phyloP scores from a whole-genome alignment of 2,888 invertebrate species.

The Ischnura elegans region DNA sequence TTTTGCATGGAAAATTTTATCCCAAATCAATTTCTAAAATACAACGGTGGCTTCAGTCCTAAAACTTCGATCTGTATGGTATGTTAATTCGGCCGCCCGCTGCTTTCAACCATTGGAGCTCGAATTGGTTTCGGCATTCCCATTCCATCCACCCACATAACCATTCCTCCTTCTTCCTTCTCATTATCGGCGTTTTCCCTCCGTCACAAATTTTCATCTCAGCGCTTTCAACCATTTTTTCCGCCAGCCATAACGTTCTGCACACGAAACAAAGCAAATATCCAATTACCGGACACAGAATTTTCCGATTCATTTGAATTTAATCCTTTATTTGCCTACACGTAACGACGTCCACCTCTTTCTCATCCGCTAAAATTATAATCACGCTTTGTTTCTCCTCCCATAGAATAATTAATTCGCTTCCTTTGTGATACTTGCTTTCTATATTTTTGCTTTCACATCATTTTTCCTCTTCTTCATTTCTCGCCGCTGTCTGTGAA shows the following conservation, averaged over 20 bases:
- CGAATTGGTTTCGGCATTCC: not conserved
- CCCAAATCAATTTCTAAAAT: not conserved
- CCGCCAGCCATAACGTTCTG: not conserved
- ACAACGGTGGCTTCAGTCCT: not conserved
- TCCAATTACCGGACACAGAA: constrained; percentile 33
- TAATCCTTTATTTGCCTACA: not conserved
- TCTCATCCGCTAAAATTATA: not conserved
- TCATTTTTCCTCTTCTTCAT: too few species aligned
- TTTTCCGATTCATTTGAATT: constrained; percentile 45
- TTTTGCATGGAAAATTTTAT: not conserved
- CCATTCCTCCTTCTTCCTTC: not conserved
- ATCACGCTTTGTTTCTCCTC: not conserved
- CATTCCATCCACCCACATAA: not conserved
- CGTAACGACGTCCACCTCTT: not conserved
- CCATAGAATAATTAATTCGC: not conserved
- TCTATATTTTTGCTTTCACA: too few species aligned
- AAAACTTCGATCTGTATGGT: not conserved
- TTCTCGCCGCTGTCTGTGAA: too few species aligned
- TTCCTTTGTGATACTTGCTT: too few species aligned
- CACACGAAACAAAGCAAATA: constrained; percentile 40
- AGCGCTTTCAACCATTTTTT: not conserved
- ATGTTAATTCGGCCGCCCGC: not conserved
- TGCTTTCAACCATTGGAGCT: not conserved
- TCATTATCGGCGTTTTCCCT: constrained; percentile 3
- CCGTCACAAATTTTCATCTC: constrained; percentile 4